Conservation (phyloP, 2,888 invertebrate genomes). For the Stenodema calcarata region DNA sequence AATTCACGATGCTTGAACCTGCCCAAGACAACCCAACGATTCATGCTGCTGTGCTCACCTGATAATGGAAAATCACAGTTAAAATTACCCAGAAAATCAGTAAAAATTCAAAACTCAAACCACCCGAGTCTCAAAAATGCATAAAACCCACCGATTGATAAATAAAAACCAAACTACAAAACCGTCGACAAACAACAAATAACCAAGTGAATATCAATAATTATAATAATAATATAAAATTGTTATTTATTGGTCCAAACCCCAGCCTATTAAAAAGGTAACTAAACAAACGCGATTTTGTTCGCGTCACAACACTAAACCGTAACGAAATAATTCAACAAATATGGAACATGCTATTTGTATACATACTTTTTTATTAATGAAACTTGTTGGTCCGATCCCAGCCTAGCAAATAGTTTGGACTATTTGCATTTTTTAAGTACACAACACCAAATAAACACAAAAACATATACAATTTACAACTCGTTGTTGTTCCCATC, state of each 20-base stretch:
- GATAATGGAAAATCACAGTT: too few species aligned
- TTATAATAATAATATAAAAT: constrained; percentile 16
- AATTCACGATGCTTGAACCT: too few species aligned
- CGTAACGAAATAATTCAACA: not conserved
- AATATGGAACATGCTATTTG: constrained; percentile 22
- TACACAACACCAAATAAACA: constrained; percentile 43
- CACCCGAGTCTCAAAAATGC: too few species aligned
- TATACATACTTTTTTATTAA: constrained; percentile 38
- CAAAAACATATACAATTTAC: constrained; percentile 38
- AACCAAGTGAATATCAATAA: not conserved
- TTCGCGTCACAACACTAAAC: not conserved
- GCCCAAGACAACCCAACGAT: too few species aligned
- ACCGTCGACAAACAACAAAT: not conserved
- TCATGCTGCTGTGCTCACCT: too few species aligned
- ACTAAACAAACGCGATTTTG: not conserved
- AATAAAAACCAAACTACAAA: not conserved
- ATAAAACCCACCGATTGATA: not conserved
- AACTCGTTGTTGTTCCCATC: constrained; percentile 44
- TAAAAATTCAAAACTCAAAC: too few species aligned
- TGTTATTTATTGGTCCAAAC: constrained; percentile 37
- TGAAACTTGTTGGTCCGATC: constrained; percentile 49
- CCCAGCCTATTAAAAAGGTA: constrained; percentile 28
- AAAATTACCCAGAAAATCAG: too few species aligned
- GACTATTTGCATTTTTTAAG: constrained; percentile 43
- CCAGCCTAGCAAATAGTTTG: constrained; percentile 41